A percentile compares a stretch with the other conserved stretches of the same genome.
These are phyloP conservation scores for Malacoctenus gilli DNA, from an alignment of 2,797 vertebrate genomes.

Conservation along the genomic window DNA sequence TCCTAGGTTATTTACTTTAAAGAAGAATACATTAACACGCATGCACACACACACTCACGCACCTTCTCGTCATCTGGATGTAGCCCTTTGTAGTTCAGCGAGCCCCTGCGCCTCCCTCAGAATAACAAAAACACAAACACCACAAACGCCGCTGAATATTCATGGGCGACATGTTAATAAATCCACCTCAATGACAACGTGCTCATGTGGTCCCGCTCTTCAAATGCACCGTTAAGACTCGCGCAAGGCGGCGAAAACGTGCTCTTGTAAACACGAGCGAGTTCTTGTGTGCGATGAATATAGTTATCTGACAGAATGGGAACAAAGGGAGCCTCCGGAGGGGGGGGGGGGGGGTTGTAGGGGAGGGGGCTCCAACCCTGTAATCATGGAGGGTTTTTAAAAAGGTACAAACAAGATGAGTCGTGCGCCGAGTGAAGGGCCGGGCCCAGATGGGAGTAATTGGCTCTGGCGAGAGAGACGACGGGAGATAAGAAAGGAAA, in stretches of 20 bases:
- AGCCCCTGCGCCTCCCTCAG: slow-evolving; percentile 14
- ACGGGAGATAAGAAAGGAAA: slow-evolving; percentile 38
- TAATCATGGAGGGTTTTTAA: slow-evolving; percentile 40
- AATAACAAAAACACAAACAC: slow-evolving; percentile 22
- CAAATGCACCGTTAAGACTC: slow-evolving; percentile 20
- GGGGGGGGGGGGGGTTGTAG: neutral
- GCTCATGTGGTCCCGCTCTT: neutral
- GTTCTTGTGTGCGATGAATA: slow-evolving; percentile 37
- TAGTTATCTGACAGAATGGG: slow-evolving; percentile 60
- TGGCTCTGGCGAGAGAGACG: slow-evolving; percentile 41
- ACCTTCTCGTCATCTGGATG: no score
- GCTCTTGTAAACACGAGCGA: slow-evolving; percentile 20
- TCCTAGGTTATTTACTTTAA: slow-evolving; percentile 55
- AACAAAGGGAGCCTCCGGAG: slow-evolving; percentile 30
- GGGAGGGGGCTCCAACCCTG: slow-evolving; percentile 25
- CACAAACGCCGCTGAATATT: slow-evolving; percentile 25
- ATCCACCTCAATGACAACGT: slow-evolving; percentile 25
- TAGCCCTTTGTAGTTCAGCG: slow-evolving; percentile 28
- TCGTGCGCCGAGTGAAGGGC: slow-evolving; percentile 26
- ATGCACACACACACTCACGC: slow-evolving; percentile 8
- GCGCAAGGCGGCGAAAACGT: neutral
- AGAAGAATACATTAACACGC: slow-evolving; percentile 42
- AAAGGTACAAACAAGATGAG: slow-evolving; percentile 58
- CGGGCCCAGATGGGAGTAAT: slow-evolving; percentile 45
- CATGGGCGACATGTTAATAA: slow-evolving; percentile 21